phyloP scores from a whole-genome alignment of 1,140 invertebrate species.

The Drosophila carrolli region DNA sequence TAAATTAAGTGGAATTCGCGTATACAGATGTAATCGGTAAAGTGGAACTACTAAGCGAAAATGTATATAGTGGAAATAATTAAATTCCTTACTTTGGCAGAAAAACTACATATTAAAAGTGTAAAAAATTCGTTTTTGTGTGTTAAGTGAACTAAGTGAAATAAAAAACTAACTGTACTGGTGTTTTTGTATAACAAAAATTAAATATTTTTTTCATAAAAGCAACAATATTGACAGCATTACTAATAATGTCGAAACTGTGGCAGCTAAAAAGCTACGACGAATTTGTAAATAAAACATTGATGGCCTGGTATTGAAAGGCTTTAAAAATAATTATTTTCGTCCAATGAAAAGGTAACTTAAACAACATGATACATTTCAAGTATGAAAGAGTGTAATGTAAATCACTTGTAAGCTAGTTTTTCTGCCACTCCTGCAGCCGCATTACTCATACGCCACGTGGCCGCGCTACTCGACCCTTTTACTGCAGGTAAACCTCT shows the following conservation, averaged over 20 bases:
- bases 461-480: neutral
- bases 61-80: neutral
- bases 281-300: too few species aligned
- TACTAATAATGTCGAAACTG: too few species aligned
- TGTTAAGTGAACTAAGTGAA: too few species aligned
- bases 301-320: too few species aligned
- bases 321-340: too few species aligned
- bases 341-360: neutral
- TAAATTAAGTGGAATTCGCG: neutral
- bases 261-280: too few species aligned
- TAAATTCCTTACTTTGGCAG: conserved; percentile 2
- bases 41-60: neutral
- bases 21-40: neutral
- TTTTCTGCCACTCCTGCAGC: neutral
- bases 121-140: too few species aligned
- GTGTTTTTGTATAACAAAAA: too few species aligned
- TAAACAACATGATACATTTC: neutral
- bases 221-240: too few species aligned
- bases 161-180: too few species aligned
- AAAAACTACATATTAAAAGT: too few species aligned
- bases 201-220: too few species aligned
- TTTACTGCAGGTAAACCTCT: conserved; percentile 13
- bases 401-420: conserved; percentile 2
- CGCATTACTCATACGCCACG: conserved; percentile 1
- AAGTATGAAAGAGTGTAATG: neutral